phyloP scores from a whole-genome alignment of 2,797 vertebrate genomes.

The Centroberyx gerrardi region DNA sequence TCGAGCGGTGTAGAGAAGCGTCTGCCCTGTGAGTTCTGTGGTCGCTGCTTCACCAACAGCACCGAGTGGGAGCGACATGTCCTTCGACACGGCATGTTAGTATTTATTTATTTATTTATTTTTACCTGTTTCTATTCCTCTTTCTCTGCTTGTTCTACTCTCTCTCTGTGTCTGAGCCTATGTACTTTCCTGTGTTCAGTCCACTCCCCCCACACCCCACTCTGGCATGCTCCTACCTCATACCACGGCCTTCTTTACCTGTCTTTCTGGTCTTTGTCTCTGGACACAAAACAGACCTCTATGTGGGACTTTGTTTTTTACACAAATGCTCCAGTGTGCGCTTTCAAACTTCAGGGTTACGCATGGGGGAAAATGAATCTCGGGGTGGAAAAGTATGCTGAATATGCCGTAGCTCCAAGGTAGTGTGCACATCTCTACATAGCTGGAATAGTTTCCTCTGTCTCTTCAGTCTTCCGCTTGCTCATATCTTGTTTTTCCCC shows the following conservation, averaged over 20 bases:
- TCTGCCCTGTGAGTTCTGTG: conserved; percentile 97
- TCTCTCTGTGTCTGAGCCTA: not conserved
- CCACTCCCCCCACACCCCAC: not conserved
- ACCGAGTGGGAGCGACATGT: conserved; percentile 97
- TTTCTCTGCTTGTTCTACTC: not conserved
- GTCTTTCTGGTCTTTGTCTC: conserved; percentile 8
- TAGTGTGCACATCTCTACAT: not conserved
- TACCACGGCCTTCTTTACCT: conserved; percentile 1
- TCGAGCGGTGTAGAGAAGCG: conserved; percentile 86
- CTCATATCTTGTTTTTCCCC: not conserved
- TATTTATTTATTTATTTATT: conserved; percentile 43
- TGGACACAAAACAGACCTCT: not conserved
- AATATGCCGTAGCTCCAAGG: not conserved
- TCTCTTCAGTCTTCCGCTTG: not conserved
- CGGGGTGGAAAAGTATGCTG: not conserved
- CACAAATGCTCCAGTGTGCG: not conserved
- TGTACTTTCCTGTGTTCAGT: not conserved
- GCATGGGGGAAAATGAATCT: not conserved
- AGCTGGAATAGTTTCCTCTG: not conserved
- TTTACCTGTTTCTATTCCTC: not conserved
- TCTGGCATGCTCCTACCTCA: not conserved
- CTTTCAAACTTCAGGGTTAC: not conserved
- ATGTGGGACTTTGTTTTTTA: not conserved
- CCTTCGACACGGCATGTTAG: conserved; percentile 98
- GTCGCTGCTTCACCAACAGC: conserved; percentile 94